Evolutionary conservation across 2,797 vertebrate species (phyloP), one percentile per base, ranked within the genome.

Genomic region (Enteromius mattozi): DNA sequence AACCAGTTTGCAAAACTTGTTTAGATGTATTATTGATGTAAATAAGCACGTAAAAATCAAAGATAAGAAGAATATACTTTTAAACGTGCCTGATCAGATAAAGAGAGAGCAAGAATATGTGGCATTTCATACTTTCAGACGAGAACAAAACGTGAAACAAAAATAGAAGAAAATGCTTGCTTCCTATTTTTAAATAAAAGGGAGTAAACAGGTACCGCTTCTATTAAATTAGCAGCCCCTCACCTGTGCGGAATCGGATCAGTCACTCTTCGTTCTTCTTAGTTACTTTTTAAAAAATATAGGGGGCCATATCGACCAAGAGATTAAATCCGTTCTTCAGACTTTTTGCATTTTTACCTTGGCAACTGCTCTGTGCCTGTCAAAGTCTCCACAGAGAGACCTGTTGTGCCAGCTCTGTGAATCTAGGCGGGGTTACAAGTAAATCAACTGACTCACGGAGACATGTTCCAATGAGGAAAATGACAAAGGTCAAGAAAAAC

Each of bases 361-460:
- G 1, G 56, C 6, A 35, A 82, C 70, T 13, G 8, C 6, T 1
- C 13, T 66, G 42, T 14, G 14, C 12, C 27, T 30, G 33, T 56
- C 27, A n/a, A 17, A 74, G 80, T 68, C 35, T 83, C 47, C 16
- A 24, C 21, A 17, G 61, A 30, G n/a, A 33, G 74, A 78, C 63
- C 49, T 69, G 74, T 69, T 83, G 24, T 45, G 49, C 27, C 35
- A 37, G 74, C 49, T 33, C 12, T 2, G 16, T 13, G n/a, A 56
- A 40, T 33, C 45, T 56, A 65, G 82, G 82, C 65, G 82, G 74
- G 65, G 74, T 56, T 59, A 69, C 10, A 33, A 63, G 59, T 69
- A 9, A 24, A 14, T 33, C 27, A 33, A 76, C 24, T 65, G 59
- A 45, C 63, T 69, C 56, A 14, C 7, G 14, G 14, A 17, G 30